A percentile compares a stretch with the other conserved stretches of the same genome.
Evolutionary conservation across 2,888 invertebrate species (phyloP).

Genomic region (Linnaemya vulpina): DNA sequence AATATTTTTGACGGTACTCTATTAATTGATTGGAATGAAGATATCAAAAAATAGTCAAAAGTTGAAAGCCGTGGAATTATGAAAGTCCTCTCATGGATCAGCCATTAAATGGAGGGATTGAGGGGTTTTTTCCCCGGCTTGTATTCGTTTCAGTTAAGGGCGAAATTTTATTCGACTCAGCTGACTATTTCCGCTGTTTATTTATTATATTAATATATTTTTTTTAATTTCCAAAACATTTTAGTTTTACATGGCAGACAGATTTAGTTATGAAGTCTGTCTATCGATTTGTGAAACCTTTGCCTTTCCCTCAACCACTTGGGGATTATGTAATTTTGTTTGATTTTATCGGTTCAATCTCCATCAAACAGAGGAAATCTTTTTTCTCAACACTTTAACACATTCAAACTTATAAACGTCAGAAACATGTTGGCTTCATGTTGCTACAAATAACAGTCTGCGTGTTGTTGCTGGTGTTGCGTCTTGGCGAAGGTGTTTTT

Average conservation of each 20-base stretch:
- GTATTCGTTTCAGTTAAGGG: too few relatives aligned
- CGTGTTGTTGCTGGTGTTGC: background rate
- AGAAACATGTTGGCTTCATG: constrained; percentile 1
- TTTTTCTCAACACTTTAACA: background rate
- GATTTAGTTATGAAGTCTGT: background rate
- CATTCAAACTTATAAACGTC: background rate
- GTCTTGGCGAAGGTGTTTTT: constrained; percentile 46
- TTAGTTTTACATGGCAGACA: background rate
- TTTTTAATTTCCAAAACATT: background rate
- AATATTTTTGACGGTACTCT: too few relatives aligned
- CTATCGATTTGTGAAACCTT: background rate
- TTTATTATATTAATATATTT: background rate
- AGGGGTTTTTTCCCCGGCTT: too few relatives aligned
- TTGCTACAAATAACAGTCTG: background rate
- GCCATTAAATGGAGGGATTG: too few relatives aligned
- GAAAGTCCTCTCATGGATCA: too few relatives aligned
- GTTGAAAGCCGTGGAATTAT: too few relatives aligned
- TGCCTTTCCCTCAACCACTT: background rate
- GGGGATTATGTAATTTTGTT: constrained; percentile 23
- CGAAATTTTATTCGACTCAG: background rate
- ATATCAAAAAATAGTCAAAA: too few relatives aligned
- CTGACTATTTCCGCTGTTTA: background rate
- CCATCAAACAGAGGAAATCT: constrained; percentile 4
- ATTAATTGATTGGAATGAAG: too few relatives aligned
- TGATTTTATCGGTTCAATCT: constrained; percentile 35